phyloP scores from a whole-genome alignment of 2,888 invertebrate species.

The Mamestra brassicae region DNA sequence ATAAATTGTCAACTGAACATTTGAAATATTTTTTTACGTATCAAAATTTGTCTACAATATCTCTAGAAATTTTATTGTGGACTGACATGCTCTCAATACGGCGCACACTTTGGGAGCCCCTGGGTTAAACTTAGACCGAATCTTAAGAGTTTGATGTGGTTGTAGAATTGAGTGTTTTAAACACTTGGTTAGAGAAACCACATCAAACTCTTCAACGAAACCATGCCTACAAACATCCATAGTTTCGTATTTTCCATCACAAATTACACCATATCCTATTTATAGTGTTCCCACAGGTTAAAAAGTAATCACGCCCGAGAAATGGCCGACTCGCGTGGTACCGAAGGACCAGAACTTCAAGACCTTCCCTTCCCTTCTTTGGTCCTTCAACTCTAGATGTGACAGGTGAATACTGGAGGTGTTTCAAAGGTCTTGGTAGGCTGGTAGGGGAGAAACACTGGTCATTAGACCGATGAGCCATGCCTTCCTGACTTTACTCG shows the following conservation, averaged over 20 bases:
- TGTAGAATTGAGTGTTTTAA: no score
- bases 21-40: no score
- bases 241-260: constrained; percentile 60
- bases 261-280: constrained; percentile 74
- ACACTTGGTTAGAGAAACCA: neutral
- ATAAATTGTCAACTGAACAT: no score
- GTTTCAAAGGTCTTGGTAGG: constrained; percentile 53
- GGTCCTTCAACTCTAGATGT: constrained; percentile 16
- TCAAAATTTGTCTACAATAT: no score
- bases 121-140: no score
- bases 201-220: constrained; percentile 31
- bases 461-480: constrained; percentile 86
- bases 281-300: constrained; percentile 81
- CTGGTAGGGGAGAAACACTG: constrained; percentile 71
- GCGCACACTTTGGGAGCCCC: no score
- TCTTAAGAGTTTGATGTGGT: no score
- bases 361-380: constrained; percentile 61
- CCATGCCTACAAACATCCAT: constrained; percentile 29
- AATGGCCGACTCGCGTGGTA: constrained; percentile 78
- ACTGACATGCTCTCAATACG: no score
- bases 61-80: no score
- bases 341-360: constrained; percentile 61
- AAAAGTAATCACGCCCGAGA: constrained; percentile 80
- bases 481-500: constrained; percentile 82
- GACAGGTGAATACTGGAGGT: constrained; percentile 5